A percentile compares a stretch with the other conserved stretches of the same genome.
Conservation (phyloP, 2,113 vertebrate genomes). For the Turdus rufiventris region DNA sequence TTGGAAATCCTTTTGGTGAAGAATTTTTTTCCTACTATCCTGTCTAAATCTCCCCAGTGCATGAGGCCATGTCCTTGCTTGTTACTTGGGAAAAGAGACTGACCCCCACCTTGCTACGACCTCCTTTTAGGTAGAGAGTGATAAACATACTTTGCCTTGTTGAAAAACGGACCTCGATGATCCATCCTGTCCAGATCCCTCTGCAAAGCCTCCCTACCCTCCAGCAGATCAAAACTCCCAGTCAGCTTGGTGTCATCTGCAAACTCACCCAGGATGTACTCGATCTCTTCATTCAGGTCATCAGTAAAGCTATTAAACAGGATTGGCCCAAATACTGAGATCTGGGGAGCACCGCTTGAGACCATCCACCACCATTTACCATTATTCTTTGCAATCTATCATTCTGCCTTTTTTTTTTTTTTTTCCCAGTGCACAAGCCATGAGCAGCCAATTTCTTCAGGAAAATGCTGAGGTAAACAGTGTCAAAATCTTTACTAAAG, state of each 20-base stretch:
- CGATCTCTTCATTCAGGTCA: neutral
- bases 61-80: neutral
- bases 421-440: neutral
- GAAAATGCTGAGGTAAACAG: neutral
- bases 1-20: neutral
- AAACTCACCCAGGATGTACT: neutral
- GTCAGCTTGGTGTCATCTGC: neutral
- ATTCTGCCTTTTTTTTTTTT: neutral
- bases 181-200: neutral
- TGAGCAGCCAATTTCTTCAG: neutral
- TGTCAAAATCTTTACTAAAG: neutral
- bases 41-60: neutral
- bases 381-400: neutral
- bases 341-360: neutral
- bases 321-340: neutral
- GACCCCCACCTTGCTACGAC: accelerated
- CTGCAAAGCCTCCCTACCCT: neutral
- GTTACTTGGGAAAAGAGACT: neutral
- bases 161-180: accelerated
- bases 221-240: neutral
- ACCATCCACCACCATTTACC: neutral
- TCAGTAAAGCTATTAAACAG: neutral
- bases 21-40: neutral
- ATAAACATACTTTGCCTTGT: neutral
- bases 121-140: neutral